Percentiles rank a stretch among this genome's conserved stretches.
These are phyloP conservation scores for Buceros bicornis DNA, from an alignment of 2,797 vertebrate species.

Conservation along the genomic window DNA sequence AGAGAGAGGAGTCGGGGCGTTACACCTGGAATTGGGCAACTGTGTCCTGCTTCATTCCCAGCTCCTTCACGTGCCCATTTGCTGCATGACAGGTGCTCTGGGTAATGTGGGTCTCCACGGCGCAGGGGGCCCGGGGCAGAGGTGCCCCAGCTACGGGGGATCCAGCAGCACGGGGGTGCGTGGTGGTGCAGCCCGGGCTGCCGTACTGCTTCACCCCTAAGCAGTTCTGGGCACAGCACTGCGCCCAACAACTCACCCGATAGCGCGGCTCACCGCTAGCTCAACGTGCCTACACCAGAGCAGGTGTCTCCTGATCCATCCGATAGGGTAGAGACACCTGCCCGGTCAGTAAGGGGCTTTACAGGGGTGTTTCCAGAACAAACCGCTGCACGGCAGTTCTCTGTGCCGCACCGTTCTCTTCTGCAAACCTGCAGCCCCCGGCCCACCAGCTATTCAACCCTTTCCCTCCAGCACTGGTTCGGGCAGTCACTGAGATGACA, in stretches of 20 bases:
- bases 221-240: fast-evolving
- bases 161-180: not conserved
- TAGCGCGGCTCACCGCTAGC: fast-evolving
- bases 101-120: not conserved
- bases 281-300: fast-evolving
- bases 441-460: not conserved
- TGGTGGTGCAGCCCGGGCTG: fast-evolving
- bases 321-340: not conserved
- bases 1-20: fast-evolving
- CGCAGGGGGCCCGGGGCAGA: not conserved
- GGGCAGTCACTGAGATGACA: not conserved
- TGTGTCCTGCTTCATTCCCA: not conserved
- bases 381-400: not conserved
- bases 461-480: not conserved
- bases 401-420: fast-evolving
- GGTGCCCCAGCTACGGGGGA: fast-evolving
- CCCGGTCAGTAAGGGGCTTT: not conserved
- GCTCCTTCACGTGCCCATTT: fast-evolving
- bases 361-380: not conserved
- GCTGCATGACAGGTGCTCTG: fast-evolving
- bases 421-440: not conserved
- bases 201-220: fast-evolving
- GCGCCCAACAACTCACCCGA: fast-evolving
- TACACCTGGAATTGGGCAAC: too few species aligned
- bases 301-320: not conserved